Percentiles rank a stretch among this genome's conserved stretches.
These are phyloP conservation scores for Meriones unguiculatus DNA, from an alignment of 2,113 vertebrate species.

Conservation along the genomic window DNA sequence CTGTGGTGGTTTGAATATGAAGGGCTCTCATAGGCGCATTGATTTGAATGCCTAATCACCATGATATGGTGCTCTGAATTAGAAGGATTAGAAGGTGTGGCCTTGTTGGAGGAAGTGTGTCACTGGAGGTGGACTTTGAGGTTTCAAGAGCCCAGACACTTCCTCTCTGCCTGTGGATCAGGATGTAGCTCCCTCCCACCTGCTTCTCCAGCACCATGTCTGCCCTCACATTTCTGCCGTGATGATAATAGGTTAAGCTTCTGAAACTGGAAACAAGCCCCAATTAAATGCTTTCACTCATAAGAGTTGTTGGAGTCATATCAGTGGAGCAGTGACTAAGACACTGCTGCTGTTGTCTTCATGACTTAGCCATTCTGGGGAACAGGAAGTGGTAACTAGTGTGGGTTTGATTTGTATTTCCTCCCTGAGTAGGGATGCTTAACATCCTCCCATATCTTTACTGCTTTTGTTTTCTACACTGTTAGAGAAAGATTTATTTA, in stretches of 20 bases:
- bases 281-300: neutral
- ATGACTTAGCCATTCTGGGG: neutral
- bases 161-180: neutral
- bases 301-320: neutral
- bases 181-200: neutral
- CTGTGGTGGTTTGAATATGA: neutral
- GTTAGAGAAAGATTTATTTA: neutral
- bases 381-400: neutral
- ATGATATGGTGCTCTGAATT: neutral
- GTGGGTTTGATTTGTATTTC: constrained; percentile 33
- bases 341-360: neutral
- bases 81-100: neutral
- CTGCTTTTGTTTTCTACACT: neutral
- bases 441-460: neutral
- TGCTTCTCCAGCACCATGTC: neutral
- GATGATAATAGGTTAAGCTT: neutral
- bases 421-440: neutral
- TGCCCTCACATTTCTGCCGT: neutral
- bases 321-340: neutral
- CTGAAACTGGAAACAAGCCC: neutral
- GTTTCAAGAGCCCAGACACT: neutral
- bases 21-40: no score
- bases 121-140: neutral
- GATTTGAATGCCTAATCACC: neutral
- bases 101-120: neutral